Percentiles rank a stretch among this genome's conserved stretches.
Conservation (phyloP, 2,888 invertebrate species). For the Xestia sexstrigata region DNA sequence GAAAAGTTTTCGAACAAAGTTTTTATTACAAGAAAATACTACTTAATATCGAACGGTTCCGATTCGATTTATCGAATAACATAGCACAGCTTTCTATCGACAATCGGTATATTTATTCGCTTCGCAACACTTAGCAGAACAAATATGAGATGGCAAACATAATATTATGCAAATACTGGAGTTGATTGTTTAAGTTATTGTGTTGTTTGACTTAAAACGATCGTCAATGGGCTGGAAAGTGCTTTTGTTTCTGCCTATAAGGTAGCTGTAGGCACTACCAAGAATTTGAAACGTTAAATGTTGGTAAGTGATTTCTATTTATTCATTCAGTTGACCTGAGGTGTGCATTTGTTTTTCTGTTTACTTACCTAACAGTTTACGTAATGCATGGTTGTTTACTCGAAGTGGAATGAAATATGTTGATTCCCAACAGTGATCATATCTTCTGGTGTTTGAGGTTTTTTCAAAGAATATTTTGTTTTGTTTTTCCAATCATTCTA, state of each 20-base stretch:
- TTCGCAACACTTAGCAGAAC: constrained; percentile 55
- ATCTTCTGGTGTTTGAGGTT: not conserved
- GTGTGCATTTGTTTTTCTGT: not conserved
- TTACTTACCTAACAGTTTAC: not conserved
- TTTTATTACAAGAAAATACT: constrained; percentile 57
- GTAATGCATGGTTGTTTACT: not conserved
- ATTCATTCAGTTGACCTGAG: not conserved
- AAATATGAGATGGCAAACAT: constrained; percentile 62
- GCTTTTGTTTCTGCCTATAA: constrained; percentile 57
- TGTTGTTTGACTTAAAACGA: constrained; percentile 59
- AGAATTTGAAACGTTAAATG: constrained; percentile 1
- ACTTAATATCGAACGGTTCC: constrained; percentile 48
- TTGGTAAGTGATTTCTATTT: not conserved
- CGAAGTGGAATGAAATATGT: not conserved
- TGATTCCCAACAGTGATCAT: not conserved
- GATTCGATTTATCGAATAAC: constrained; percentile 54
- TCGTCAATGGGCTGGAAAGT: constrained; percentile 55
- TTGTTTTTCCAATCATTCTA: not conserved
- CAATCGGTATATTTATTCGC: constrained; percentile 47
- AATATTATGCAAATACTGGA: constrained; percentile 52
- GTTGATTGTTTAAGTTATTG: constrained; percentile 59
- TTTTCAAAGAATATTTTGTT: not conserved
- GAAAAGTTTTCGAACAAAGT: constrained; percentile 51
- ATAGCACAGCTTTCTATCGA: constrained; percentile 48
- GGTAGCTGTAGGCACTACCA: constrained; percentile 17